Evolutionary conservation across 2,888 invertebrate species (phyloP), one percentile per base, ranked within the genome.

Genomic region (Drosophila sordidapex): DNA sequence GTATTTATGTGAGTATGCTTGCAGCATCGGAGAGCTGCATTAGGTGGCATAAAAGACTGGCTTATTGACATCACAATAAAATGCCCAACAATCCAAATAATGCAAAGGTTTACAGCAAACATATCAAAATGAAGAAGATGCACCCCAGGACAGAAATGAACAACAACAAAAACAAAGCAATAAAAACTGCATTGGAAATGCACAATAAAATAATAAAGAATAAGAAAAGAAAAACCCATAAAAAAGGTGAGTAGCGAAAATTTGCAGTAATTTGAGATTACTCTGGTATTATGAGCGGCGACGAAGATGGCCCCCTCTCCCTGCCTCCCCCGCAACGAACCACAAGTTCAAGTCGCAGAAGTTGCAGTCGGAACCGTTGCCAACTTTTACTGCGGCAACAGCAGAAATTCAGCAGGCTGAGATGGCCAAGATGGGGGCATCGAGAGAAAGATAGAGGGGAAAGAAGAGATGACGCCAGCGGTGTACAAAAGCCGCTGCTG

Each of bases 191-290:
- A 74, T 71, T 79, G 74, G 61, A 83, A 80, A 71, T 71, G 66
- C 61, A 76, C 71, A 87, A 82, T 82, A 79, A 83, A 86, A 85
- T 81, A 74, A 82, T 79, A 84, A 74, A 67, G 68, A 58, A 53
- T 60, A 38, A 51, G 31, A 15, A 35, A 48, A 35, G 13, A 21
- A 33, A 40, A 43, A 36, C 10, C 18, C 31, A 35, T 25, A 57
- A 31, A 54, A 56, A 48, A 51, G 52, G 56, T 61, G 40, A 71
- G 64, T 61, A 48, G 75, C 65, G 71, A 79, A 86, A 86, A 82
- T 84, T 83, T 86, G 82, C 86, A 74, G 88, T 86, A 88, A 87
- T 88, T 87, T 79, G 82, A 89, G 84, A 87, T 88, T 84, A 87
- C 79, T 76, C 76, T 77, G 76, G 77, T 79, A 73, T 81, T 80